Evolutionary conservation across 2,113 vertebrate genomes (phyloP).

Genomic region (Rostratula benghalensis): DNA sequence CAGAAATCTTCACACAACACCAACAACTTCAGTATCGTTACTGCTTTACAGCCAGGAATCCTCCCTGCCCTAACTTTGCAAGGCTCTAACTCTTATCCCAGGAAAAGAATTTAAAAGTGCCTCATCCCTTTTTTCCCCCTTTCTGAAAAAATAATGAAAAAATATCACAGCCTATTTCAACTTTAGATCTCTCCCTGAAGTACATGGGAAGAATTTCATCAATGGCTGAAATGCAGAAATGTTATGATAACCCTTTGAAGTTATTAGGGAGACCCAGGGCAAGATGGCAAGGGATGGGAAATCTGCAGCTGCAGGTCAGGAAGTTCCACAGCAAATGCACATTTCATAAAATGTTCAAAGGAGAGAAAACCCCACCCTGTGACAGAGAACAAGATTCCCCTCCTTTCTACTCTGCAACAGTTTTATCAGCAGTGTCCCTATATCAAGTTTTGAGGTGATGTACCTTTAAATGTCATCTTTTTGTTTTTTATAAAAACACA

Average conservation of each 20-base stretch:
- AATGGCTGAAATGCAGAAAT: background rate
- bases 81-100: background rate
- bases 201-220: background rate
- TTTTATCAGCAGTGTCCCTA: background rate
- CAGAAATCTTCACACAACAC: background rate
- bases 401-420: background rate
- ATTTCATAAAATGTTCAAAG: background rate
- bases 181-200: background rate
- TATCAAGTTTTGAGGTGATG: background rate
- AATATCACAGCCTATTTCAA: background rate
- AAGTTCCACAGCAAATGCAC: background rate
- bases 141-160: too few relatives aligned
- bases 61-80: fast-evolving
- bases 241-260: background rate
- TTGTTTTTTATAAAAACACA: background rate
- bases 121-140: too few relatives aligned
- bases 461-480: background rate
- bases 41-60: background rate
- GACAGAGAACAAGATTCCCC: background rate
- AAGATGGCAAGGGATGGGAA: background rate
- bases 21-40: background rate
- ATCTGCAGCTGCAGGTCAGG: background rate
- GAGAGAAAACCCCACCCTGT: background rate
- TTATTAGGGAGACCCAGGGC: background rate
- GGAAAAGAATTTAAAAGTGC: background rate